Percentiles rank a stretch among this genome's conserved stretches.
Evolutionary conservation across 2,888 invertebrate genomes (phyloP).

Genomic region (Balanococcus diminutus): DNA sequence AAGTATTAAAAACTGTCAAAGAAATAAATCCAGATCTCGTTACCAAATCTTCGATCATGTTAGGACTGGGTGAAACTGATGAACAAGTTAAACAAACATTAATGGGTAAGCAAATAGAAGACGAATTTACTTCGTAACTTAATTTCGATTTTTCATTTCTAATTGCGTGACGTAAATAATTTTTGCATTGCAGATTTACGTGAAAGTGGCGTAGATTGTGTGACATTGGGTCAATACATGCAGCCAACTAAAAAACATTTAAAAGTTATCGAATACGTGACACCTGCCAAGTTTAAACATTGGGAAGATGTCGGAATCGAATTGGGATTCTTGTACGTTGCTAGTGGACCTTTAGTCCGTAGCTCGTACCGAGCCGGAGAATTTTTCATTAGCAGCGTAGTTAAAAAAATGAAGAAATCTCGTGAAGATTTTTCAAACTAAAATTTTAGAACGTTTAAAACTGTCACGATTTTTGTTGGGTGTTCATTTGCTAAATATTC

Average conservation of each 20-base stretch:
- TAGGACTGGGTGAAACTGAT: constrained; percentile 92
- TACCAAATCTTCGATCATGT: constrained; percentile 98
- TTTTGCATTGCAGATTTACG: constrained; percentile 73
- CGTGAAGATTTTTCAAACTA: neutral
- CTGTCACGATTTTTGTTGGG: too few species aligned
- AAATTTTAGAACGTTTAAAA: too few species aligned
- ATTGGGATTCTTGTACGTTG: constrained; percentile 94
- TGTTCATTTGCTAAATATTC: too few species aligned
- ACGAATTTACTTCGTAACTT: constrained; percentile 33
- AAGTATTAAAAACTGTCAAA: constrained; percentile 83
- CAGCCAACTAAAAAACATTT: constrained; percentile 97
- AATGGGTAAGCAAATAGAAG: constrained; percentile 70
- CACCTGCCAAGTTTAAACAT: constrained; percentile 86
- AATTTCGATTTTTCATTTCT: neutral
- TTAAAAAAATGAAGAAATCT: constrained; percentile 62
- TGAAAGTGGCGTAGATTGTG: constrained; percentile 84
- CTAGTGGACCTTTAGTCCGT: constrained; percentile 95
- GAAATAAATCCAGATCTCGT: constrained; percentile 78
- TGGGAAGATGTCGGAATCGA: constrained; percentile 84
- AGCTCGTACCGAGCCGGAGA: constrained; percentile 99
- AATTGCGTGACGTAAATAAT: too few species aligned
- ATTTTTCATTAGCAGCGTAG: constrained; percentile 82
- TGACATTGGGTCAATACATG: constrained; percentile 99
- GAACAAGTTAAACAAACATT: constrained; percentile 84
- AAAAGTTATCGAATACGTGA: constrained; percentile 93